Evolutionary conservation across 2,888 invertebrate species (phyloP), one percentile per base, ranked within the genome.

Genomic region (Euspilapteryx auroguttella): DNA sequence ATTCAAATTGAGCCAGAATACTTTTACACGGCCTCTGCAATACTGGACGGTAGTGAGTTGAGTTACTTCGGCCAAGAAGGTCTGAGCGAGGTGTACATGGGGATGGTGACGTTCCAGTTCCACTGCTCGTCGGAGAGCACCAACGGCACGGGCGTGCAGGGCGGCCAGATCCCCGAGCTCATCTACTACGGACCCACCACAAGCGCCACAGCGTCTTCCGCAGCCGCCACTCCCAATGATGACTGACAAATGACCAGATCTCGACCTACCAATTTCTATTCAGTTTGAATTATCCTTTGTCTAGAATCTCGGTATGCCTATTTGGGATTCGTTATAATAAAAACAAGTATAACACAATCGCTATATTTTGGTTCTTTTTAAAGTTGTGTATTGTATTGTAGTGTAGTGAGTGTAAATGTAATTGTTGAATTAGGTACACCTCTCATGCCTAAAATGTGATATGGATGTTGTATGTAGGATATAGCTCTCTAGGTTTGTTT

Each of bases 41-140:
- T 95, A 38, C 69, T 97, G 12, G 96, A 96, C 55, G 96, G 96
- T 8, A 87, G 86, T 32, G 95, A 96, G 58, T 69, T 97, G 39
- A 94, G 94, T 68, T 97, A 95, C 63, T 97, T 96, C 59, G 96
- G 96, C 4, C 96, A 96, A 62, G 96, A 97, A 64, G 96, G 96
- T 12, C 83, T 95, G 80, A 92, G 93, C 47, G 96, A 96, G 66
- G 91, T 95, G 24, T 87, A 87, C 31, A 89, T 92, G 57, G 94
- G 94, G 3, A 89, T 88, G 50, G 94, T 96, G 32, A 94, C 92
- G 36, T 96, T 96, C 75, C 95, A 95, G 71, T 97, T 96, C 69
- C 95, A 96, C 64, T 95, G 95, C 65, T 95, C 94, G 29, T 92
- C 94, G 4, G 96, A 96, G 55, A 94, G 94, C 69, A 97, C 96